Base-by-base conservation (phyloP, 2,888 invertebrate species). In the Eurytoma adleriae region DNA sequence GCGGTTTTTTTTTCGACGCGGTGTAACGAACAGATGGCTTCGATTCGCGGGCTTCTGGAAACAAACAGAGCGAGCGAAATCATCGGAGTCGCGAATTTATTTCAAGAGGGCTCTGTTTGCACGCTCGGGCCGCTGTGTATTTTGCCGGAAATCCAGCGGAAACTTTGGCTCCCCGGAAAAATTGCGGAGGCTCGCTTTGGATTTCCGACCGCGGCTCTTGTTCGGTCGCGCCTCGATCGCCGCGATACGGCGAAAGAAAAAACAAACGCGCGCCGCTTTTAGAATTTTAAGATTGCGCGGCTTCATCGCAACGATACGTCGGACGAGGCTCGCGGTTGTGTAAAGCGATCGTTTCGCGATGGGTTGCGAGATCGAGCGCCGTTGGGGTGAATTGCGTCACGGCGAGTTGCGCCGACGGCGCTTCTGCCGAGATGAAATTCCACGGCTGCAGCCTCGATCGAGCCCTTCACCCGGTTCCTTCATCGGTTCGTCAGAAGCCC, bases 381-480 rank as follows among this genome's bases (percentile, higher is more conserved):
- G 52, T 7, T 61, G 24, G 18, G 40, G 40, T 62, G 62, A 69
- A 56, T 76, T 78, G 72, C 72, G 56, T 18, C 70, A 71, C 7
- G 54, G 5, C 13, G 5, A n/a, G 14, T 68, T 66, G 79, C 62
- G 30, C 54, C n/a, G 12, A 5, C 61, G n/a, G 14, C 54, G 30
- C 20, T 72, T 69, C 59, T 70, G 62, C 57, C 68, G 57, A 40
- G 56, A 16, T 18, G 61, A 40, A 70, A 71, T 75, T 73, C 59
- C 24, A 16, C 18, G 30, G 12, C 24, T 3, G 1, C 18, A 69
- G 56, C 74, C 81, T 81, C 27, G 61, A 7, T 59, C 40, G 14
- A 78, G 78, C 78, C 81, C 81, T 81, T 78, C 70, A 78, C 81
- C 81, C 24, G 48, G 5, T 76, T 80, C 10, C n/a, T 71, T 57